Conservation (phyloP, 2,113 vertebrate genomes). For the Nettapus auritus region DNA sequence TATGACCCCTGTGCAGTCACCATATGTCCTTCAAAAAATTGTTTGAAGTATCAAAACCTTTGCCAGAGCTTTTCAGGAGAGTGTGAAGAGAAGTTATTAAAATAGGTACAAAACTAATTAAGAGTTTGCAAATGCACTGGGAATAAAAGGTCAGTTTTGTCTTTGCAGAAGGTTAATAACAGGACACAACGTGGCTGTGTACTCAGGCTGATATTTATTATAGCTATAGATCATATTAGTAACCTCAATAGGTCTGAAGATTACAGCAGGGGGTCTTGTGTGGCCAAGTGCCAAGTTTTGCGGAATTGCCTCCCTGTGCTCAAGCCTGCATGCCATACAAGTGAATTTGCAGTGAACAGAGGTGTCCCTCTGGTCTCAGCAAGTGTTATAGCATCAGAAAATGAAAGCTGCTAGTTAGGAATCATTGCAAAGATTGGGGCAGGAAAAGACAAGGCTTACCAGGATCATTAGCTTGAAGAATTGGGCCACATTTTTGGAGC, state of each 20-base stretch:
- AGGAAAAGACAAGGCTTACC: neutral
- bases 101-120: neutral
- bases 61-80: neutral
- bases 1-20: neutral
- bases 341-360: neutral
- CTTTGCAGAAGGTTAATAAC: neutral
- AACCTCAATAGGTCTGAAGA: neutral
- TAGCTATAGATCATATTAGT: neutral
- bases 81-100: neutral
- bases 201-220: neutral
- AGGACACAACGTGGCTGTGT: neutral
- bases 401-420: neutral
- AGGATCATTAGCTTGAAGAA: neutral
- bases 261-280: neutral
- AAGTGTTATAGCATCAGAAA: neutral
- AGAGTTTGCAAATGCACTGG: neutral
- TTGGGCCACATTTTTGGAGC: neutral
- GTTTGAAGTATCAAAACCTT: neutral
- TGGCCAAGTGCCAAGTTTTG: neutral
- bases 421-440: neutral
- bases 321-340: neutral
- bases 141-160: neutral
- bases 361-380: neutral
- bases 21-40: neutral
- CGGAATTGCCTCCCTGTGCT: neutral